Evolutionary conservation across 2,888 invertebrate genomes (phyloP).

Genomic region (Adela reaumurella): DNA sequence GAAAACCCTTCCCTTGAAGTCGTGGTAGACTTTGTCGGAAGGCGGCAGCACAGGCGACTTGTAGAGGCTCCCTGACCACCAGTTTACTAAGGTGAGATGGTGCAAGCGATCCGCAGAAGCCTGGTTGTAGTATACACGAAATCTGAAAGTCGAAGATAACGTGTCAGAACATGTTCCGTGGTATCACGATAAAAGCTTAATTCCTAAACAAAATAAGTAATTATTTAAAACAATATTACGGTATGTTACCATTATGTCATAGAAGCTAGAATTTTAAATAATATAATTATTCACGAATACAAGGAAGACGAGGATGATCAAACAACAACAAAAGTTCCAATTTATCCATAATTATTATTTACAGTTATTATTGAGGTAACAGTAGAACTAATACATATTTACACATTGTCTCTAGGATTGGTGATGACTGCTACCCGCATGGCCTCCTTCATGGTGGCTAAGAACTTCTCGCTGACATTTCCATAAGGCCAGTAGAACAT

Average conservation of each 20-base stretch:
- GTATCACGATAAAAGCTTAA: too few relatives aligned
- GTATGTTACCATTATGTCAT: too few relatives aligned
- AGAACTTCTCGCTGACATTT: constrained; percentile 43
- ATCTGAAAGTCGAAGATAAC: constrained; percentile 47
- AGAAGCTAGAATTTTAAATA: too few relatives aligned
- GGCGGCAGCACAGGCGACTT: constrained; percentile 64
- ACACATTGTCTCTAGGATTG: constrained; percentile 59
- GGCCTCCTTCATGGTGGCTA: constrained; percentile 51
- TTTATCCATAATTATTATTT: too few relatives aligned
- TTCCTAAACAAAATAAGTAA: too few relatives aligned
- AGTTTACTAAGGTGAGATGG: constrained; percentile 63
- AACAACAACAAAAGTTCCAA: too few relatives aligned
- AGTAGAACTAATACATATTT: too few relatives aligned
- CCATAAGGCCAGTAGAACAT: constrained; percentile 66
- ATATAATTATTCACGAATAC: too few relatives aligned
- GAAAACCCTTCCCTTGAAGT: constrained; percentile 63
- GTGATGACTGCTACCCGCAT: constrained; percentile 64
- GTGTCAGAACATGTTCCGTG: too few relatives aligned
- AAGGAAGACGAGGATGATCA: too few relatives aligned
- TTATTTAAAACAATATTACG: too few relatives aligned
- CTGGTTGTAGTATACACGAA: constrained; percentile 71
- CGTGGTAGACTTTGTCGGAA: constrained; percentile 57
- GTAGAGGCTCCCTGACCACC: constrained; percentile 68
- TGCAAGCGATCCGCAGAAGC: constrained; percentile 57
- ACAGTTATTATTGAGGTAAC: too few relatives aligned